Conservation (phyloP, 2,888 invertebrate species). For the Argyresthia albistria region DNA sequence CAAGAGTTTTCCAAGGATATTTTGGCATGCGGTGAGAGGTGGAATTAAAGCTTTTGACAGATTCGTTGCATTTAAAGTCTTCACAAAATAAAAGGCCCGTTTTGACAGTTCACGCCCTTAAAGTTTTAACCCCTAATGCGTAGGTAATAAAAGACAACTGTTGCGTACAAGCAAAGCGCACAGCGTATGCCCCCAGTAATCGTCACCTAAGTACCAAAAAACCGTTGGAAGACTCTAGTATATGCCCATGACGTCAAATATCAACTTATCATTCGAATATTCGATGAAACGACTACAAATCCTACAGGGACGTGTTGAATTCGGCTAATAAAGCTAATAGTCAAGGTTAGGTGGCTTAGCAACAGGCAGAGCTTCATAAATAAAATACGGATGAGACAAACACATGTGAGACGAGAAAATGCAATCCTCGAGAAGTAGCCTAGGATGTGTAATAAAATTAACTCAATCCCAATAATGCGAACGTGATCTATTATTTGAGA, state of each 20-base stretch:
- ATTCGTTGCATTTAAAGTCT: too few species aligned
- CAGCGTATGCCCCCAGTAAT: too few species aligned
- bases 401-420: slow-evolving; percentile 24
- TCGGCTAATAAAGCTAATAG: slow-evolving; percentile 13
- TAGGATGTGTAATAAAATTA: slow-evolving; percentile 9
- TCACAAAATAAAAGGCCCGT: too few species aligned
- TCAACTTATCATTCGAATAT: background rate
- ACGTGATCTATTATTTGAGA: slow-evolving; percentile 24
- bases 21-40: too few species aligned
- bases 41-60: too few species aligned
- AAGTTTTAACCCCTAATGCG: too few species aligned
- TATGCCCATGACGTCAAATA: background rate
- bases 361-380: slow-evolving; percentile 31
- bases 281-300: background rate
- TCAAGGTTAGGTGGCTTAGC: slow-evolving; percentile 30
- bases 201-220: too few species aligned
- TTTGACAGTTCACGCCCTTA: too few species aligned
- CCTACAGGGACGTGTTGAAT: background rate
- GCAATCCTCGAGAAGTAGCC: background rate
- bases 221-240: too few species aligned
- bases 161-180: too few species aligned
- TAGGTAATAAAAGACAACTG: too few species aligned
- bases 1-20: too few species aligned
- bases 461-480: slow-evolving; percentile 22
- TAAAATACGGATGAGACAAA: slow-evolving; percentile 32